Evolutionary conservation across 2,113 vertebrate species (phyloP).

Genomic region (Madoqua kirkii): DNA sequence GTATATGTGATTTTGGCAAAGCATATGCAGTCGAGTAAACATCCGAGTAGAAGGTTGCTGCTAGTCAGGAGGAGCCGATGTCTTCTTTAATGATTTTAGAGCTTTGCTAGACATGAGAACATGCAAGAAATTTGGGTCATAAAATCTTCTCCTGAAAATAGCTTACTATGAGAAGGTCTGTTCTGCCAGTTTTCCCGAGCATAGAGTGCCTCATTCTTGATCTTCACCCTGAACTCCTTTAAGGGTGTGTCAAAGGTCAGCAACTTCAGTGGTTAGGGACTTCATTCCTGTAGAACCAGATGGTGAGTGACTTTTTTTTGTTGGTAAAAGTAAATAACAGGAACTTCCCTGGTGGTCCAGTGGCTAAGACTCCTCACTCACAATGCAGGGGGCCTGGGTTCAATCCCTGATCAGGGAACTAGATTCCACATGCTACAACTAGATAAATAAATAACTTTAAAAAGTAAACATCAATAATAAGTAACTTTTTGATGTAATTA

Average conservation of each 20-base stretch:
- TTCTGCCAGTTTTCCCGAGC: not conserved
- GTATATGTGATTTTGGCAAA: not conserved
- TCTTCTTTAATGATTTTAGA: not conserved
- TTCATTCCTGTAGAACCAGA: not conserved
- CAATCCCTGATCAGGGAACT: not conserved
- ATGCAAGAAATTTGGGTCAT: not conserved
- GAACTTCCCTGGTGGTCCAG: not conserved
- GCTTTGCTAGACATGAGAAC: not conserved
- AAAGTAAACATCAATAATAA: not conserved
- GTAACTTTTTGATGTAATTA: not conserved
- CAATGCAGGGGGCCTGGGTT: not conserved
- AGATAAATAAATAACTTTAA: not conserved
- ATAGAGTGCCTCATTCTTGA: not conserved
- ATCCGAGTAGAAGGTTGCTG: not conserved
- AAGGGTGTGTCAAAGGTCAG: not conserved
- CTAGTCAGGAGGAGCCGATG: not conserved
- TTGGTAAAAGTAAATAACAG: not conserved
- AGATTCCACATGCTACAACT: not conserved
- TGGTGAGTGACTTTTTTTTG: not conserved
- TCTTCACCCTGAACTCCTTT: not conserved
- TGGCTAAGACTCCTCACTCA: not conserved
- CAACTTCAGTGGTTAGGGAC: not conserved
- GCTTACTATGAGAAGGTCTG: not conserved
- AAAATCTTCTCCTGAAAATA: not conserved
- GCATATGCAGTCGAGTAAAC: not conserved